Evolutionary conservation across 2,888 invertebrate species (phyloP).

Genomic region (Bruchidius siliquastri): DNA sequence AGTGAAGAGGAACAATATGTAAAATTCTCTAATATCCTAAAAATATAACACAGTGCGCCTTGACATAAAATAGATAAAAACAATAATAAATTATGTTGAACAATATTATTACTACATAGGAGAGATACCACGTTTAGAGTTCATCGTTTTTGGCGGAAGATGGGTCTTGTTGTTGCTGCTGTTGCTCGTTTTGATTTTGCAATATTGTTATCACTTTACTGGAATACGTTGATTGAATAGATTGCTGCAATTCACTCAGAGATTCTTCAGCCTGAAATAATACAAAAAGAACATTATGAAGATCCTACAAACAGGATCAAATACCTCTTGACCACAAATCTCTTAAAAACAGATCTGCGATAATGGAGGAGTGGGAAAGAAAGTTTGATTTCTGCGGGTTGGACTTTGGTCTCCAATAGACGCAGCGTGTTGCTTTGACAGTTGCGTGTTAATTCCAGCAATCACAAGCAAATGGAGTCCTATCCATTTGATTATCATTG

Average conservation of each 20-base stretch:
- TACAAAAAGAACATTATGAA: too few relatives aligned
- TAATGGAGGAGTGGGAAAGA: too few relatives aligned
- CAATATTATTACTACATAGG: constrained; percentile 4
- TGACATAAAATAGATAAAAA: constrained; percentile 29
- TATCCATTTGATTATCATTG: too few relatives aligned
- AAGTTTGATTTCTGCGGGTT: too few relatives aligned
- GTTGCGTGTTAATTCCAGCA: too few relatives aligned
- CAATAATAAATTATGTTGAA: constrained; percentile 28
- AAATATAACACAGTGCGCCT: constrained; percentile 37
- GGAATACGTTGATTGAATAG: constrained; percentile 54
- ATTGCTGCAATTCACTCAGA: constrained; percentile 65
- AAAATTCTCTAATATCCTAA: constrained; percentile 4
- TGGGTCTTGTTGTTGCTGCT: background rate
- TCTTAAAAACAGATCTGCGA: too few relatives aligned
- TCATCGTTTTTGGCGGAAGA: background rate
- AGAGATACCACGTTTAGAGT: background rate
- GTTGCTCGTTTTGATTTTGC: constrained; percentile 26
- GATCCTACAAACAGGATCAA: too few relatives aligned
- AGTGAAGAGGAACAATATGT: background rate
- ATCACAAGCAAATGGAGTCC: too few relatives aligned
- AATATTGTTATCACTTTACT: constrained; percentile 52
- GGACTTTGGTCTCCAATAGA: too few relatives aligned
- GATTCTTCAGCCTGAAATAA: constrained; percentile 69
- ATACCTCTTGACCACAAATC: too few relatives aligned
- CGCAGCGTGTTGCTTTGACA: too few relatives aligned